Evolutionary conservation across 2,888 invertebrate genomes (phyloP).

Genomic region (Dryobotodes eremita): DNA sequence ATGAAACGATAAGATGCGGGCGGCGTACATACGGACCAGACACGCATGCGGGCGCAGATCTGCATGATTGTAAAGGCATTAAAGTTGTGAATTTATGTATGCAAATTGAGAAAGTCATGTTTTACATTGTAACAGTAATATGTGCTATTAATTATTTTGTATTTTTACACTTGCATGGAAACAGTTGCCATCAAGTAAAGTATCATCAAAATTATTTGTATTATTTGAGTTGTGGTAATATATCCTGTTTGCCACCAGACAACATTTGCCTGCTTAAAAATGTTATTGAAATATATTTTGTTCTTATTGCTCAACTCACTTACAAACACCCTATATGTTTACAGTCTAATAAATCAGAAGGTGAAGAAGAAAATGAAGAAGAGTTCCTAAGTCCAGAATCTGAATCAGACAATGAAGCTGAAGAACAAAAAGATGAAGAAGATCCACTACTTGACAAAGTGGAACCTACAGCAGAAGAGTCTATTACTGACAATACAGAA

Average conservation of each 20-base stretch:
- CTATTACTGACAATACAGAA: conserved; percentile 38
- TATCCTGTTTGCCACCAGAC: not conserved
- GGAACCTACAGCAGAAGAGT: conserved; percentile 48
- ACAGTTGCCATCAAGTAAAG: not conserved
- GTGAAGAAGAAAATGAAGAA: conserved; percentile 87
- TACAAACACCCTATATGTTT: conserved; percentile 37
- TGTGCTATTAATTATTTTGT: not conserved
- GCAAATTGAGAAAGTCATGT: conserved; percentile 11
- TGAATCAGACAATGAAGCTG: conserved; percentile 82
- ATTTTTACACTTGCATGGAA: not conserved
- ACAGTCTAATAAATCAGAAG: conserved; percentile 75
- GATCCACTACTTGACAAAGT: conserved; percentile 44
- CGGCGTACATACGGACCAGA: no score
- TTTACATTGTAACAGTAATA: not conserved
- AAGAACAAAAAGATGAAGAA: conserved; percentile 74
- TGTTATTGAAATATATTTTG: not conserved
- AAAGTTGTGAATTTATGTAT: not conserved
- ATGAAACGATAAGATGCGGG: not conserved
- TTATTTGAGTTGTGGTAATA: not conserved
- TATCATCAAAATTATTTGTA: not conserved
- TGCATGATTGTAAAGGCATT: not conserved
- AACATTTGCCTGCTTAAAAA: not conserved
- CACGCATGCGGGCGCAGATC: not conserved
- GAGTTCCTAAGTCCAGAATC: conserved; percentile 89
- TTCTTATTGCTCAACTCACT: not conserved